These are phyloP conservation scores for Bubo bubo DNA, from an alignment of 2,113 vertebrate species.

Conservation along the genomic window DNA sequence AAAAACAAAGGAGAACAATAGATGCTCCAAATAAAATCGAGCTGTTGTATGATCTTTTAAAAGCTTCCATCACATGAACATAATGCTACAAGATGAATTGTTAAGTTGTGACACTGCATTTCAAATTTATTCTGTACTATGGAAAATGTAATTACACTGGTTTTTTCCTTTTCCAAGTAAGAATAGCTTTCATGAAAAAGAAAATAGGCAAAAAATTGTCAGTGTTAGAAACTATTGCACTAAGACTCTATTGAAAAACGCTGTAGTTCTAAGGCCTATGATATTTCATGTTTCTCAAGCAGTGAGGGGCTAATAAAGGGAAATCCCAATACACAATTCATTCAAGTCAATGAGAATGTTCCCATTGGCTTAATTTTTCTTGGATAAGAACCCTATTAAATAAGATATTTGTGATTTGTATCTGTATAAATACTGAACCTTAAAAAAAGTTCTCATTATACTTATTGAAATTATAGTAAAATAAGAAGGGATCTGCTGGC, in stretches of 20 bases:
- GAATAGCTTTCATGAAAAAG: neutral
- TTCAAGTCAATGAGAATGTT: neutral
- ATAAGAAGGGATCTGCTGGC: neutral
- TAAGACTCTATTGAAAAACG: neutral
- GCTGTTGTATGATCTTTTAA: neutral
- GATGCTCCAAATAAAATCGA: neutral
- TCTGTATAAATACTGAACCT: neutral
- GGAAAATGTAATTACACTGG: neutral
- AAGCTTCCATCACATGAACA: neutral
- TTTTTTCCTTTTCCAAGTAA: neutral
- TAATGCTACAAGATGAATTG: neutral
- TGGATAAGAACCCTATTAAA: neutral
- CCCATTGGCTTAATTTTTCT: neutral
- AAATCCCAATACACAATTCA: neutral
- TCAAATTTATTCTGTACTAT: neutral
- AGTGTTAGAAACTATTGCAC: neutral
- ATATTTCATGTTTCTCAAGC: neutral
- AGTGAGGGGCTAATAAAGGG: neutral
- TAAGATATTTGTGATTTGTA: neutral
- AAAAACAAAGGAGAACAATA: constrained; percentile 17
- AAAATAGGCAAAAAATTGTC: neutral
- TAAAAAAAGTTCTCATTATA: neutral
- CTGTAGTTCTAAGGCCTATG: neutral
- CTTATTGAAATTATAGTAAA: neutral
- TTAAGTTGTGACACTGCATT: neutral